These are phyloP conservation scores for Amphimedon queenslandica DNA, from an alignment of 37 sponge, comb jelly and placozoan genomes.

Conservation along the genomic window DNA sequence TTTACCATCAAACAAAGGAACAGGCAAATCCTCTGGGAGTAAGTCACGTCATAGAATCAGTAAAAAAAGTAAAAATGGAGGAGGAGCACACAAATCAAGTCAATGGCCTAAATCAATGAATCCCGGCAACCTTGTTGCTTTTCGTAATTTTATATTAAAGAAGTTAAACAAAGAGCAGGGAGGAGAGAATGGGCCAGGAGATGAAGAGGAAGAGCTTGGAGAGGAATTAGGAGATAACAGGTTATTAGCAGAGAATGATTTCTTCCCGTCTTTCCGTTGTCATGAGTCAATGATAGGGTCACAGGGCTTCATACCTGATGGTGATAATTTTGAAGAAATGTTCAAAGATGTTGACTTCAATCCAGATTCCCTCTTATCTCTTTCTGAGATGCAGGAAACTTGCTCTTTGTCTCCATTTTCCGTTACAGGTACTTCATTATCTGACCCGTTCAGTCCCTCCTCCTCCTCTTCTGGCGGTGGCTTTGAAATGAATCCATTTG, in stretches of 20 bases:
- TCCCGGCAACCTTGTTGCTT: conserved; percentile 57
- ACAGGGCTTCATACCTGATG: not conserved
- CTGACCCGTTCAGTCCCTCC: not conserved
- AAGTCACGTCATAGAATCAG: conserved; percentile 7
- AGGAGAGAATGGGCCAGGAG: too few relatives aligned
- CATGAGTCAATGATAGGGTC: not conserved
- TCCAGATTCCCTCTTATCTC: conserved; percentile 45
- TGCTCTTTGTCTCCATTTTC: not conserved
- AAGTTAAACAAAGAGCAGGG: conserved; percentile 59
- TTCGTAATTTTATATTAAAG: conserved; percentile 53
- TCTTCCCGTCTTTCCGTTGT: not conserved
- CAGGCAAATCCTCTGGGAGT: not conserved
- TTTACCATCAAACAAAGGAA: not conserved
- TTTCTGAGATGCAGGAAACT: not conserved
- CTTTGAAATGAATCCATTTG: not conserved
- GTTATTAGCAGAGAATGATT: too few relatives aligned
- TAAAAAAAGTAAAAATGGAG: conserved; percentile 17
- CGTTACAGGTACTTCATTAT: not conserved
- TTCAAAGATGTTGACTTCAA: conserved; percentile 20
- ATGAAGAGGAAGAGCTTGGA: conserved; percentile 10
- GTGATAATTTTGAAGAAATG: not conserved
- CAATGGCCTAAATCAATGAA: conserved; percentile 68
- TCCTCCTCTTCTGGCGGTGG: not conserved
- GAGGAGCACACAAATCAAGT: conserved; percentile 8
- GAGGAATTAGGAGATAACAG: not conserved